Base-by-base conservation (phyloP, 2,797 vertebrate genomes). In the Lutjanus campechanus region DNA sequence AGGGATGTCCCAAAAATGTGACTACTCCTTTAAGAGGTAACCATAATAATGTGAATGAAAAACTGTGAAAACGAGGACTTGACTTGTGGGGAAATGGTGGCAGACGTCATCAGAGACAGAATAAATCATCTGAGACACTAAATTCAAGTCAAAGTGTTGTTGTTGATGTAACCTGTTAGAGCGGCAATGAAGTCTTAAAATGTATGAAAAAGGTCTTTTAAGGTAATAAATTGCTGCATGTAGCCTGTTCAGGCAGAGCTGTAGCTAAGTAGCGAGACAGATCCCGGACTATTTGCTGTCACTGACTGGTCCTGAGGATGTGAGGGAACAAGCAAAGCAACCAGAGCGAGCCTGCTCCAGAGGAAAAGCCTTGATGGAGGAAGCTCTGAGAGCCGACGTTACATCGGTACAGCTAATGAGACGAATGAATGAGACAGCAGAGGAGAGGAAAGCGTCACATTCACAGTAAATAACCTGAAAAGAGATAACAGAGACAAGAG, bases 341-440 rank as follows among this genome's bases (percentile, higher is more conserved):
- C 73, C 85, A 20, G 70, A 83, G 77, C 58, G 36, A 60, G 66
- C 73, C 74, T 76, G 60, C 78, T 87, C 36, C 13, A 2, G 54
- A 70, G 66, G 76, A 79, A 69, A 81, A 80, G 59, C 75, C 74
- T 71, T 75, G 76, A 86, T 77, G 75, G 69, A 49, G 79, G 76
- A 80, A 77, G 84, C 67, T 67, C 66, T 63, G 68, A 79, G 76
- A 73, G 79, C 43, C 22, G 50, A 58, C 41, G 83, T 74, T 66
- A 71, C 76, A 53, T 65, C 15, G n/a, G 40, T 44, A 8, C 58
- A 17, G 69, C 67, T 87, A 88, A 88, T 85, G 85, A 89, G 84
- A 80, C 11, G 25, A 77, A 87, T 85, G 85, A 88, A 82, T 74
- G 77, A 79, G 69, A 59, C 29, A 1, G 51, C 71, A 22, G 60